Evolutionary conservation across 2,113 vertebrate genomes (phyloP).

Genomic region (Cricetomys ansorgei): DNA sequence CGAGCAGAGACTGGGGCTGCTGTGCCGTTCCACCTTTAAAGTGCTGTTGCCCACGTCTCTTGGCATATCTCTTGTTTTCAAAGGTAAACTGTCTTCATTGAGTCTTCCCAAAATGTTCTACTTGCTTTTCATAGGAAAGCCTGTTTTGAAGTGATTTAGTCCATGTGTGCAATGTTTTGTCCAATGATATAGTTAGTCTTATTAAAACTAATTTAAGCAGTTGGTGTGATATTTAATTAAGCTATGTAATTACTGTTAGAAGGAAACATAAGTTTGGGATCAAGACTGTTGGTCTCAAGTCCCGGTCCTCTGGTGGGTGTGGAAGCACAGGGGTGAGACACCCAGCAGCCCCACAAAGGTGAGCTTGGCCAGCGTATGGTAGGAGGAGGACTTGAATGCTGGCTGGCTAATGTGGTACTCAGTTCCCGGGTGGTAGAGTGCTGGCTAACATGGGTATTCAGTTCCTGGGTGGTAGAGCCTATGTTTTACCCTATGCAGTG

Average conservation of each 20-base stretch:
- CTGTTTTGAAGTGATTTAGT: not conserved
- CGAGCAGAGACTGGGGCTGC: rapidly evolving
- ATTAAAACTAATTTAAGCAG: not conserved
- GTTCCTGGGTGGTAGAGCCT: not conserved
- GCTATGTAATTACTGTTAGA: not conserved
- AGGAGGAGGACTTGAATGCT: not conserved
- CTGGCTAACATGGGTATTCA: no score
- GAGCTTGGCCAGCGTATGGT: not conserved
- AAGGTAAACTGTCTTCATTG: not conserved
- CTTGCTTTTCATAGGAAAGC: not conserved
- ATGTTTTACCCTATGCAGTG: not conserved
- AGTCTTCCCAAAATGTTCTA: not conserved
- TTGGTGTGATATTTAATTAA: not conserved
- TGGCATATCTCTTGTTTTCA: not conserved
- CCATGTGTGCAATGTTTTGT: not conserved
- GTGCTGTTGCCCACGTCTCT: rapidly evolving
- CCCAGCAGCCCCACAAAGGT: rapidly evolving
- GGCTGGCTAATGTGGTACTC: not conserved
- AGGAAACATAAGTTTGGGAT: not conserved
- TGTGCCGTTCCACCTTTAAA: rapidly evolving
- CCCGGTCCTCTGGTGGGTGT: not conserved
- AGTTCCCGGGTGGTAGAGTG: no score
- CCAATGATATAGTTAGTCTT: not conserved
- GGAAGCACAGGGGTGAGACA: not conserved
- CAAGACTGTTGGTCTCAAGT: not conserved